phyloP scores from a whole-genome alignment of 92 coral and sea anemone species.

The Palythoa heliodiscus region DNA sequence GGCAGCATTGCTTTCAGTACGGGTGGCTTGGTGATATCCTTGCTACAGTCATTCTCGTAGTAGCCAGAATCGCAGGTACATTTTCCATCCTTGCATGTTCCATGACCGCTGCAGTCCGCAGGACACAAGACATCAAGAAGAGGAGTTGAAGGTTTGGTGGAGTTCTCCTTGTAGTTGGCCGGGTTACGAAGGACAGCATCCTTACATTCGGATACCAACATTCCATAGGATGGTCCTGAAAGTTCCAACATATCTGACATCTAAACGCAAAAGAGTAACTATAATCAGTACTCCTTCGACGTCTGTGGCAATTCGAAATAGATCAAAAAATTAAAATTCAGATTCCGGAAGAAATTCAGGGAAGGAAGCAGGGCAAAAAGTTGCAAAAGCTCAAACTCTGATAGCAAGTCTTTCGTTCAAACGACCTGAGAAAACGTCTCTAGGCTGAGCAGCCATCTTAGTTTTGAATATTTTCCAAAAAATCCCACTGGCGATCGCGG shows the following conservation, averaged over 20 bases:
- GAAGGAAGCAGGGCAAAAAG: no score
- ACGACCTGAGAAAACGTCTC: no score
- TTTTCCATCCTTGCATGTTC: conserved; percentile 7
- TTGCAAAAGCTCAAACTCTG: no score
- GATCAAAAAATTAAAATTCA: no score
- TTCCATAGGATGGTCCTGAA: not conserved
- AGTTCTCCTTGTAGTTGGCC: conserved; percentile 6
- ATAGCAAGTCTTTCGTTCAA: no score
- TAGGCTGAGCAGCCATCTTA: no score
- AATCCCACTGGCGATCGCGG: no score
- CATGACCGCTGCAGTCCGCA: conserved; percentile 27
- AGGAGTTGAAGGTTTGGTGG: not conserved
- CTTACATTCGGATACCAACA: not conserved
- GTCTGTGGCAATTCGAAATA: not conserved
- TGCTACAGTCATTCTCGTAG: conserved; percentile 43
- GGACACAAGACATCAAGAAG: conserved; percentile 28
- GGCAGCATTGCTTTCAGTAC: not conserved
- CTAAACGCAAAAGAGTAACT: not conserved
- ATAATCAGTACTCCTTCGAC: not conserved
- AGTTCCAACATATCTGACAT: conserved; percentile 3
- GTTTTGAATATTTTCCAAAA: no score
- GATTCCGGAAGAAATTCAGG: no score
- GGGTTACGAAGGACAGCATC: conserved; percentile 34
- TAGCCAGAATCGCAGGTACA: conserved; percentile 21
- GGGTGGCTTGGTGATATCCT: conserved; percentile 28